These are phyloP conservation scores for Temnopleurus reevesii DNA, from an alignment of 53 echinoderm and acorn worm species.

Conservation along the genomic window DNA sequence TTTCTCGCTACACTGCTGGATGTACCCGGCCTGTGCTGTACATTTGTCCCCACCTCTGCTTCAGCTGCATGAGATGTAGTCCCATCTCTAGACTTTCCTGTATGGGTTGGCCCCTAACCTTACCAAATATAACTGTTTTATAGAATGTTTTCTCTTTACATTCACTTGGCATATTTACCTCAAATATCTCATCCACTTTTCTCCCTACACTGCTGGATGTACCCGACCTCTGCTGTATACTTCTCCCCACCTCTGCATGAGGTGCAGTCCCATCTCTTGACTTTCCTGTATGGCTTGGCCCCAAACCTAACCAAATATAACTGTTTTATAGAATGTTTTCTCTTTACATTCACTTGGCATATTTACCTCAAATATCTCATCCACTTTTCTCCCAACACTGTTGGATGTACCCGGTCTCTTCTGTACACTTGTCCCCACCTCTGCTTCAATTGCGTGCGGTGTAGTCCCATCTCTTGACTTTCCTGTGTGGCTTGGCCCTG, in stretches of 20 bases:
- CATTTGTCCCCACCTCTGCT: not conserved
- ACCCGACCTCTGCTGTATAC: slow-evolving; percentile 65
- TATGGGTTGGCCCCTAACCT: slow-evolving; percentile 1
- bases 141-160: no score
- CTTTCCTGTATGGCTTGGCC: not conserved
- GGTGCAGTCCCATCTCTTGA: slow-evolving; percentile 23
- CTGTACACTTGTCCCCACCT: not conserved
- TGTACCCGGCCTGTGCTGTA: slow-evolving; percentile 74
- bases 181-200: slow-evolving; percentile 94
- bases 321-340: no score
- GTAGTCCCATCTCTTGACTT: slow-evolving; percentile 32
- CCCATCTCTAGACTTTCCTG: slow-evolving; percentile 7
- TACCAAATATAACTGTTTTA: no score
- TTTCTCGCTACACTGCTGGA: slow-evolving; percentile 82
- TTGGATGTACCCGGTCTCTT: slow-evolving; percentile 84
- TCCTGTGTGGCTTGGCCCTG: not conserved
- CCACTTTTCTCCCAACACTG: slow-evolving; percentile 83
- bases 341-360: no score
- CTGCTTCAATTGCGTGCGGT: not conserved
- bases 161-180: no score
- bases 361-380: slow-evolving; percentile 93
- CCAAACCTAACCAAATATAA: no score
- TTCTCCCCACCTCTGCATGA: not conserved
- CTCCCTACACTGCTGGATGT: slow-evolving; percentile 85
- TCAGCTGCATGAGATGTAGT: slow-evolving; percentile 6